These are phyloP conservation scores for Mesorhabditis belari DNA, from an alignment of 2,888 invertebrate genomes.

Conservation along the genomic window DNA sequence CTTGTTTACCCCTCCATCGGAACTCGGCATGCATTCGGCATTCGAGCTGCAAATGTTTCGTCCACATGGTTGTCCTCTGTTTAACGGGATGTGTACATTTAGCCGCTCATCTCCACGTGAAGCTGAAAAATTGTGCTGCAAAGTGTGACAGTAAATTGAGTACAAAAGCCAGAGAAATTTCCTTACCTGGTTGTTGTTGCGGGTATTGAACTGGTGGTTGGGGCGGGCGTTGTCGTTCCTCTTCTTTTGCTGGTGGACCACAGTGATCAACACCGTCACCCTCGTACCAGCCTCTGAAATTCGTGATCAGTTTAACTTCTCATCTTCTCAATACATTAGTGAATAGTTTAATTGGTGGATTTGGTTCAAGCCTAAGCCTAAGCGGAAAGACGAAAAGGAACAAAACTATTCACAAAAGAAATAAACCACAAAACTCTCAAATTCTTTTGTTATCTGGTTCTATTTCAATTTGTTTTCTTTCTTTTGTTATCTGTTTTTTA, in stretches of 20 bases:
- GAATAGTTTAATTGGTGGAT: too few species aligned
- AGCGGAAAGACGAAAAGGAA: too few species aligned
- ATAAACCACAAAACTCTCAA: too few species aligned
- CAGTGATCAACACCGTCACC: constrained; percentile 50
- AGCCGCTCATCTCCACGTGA: constrained; percentile 4
- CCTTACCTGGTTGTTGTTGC: too few species aligned
- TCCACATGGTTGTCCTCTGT: constrained; percentile 30
- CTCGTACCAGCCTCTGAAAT: constrained; percentile 47
- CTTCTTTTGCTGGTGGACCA: constrained; percentile 50
- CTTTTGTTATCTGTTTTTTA: too few species aligned
- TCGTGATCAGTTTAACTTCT: background rate
- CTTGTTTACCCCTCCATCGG: constrained; percentile 60
- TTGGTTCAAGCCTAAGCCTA: too few species aligned
- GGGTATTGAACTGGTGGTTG: background rate
- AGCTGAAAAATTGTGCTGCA: background rate
- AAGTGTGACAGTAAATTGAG: background rate
- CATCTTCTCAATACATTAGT: too few species aligned
- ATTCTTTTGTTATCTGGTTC: too few species aligned
- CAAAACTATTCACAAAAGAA: too few species aligned
- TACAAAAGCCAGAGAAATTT: too few species aligned
- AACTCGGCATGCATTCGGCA: constrained; percentile 75
- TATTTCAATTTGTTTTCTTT: too few species aligned
- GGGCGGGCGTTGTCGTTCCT: constrained; percentile 5
- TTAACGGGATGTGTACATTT: constrained; percentile 23
- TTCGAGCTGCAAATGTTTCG: constrained; percentile 73